phyloP scores from a whole-genome alignment of 2,113 vertebrate species.

The Spheniscus mendiculus region DNA sequence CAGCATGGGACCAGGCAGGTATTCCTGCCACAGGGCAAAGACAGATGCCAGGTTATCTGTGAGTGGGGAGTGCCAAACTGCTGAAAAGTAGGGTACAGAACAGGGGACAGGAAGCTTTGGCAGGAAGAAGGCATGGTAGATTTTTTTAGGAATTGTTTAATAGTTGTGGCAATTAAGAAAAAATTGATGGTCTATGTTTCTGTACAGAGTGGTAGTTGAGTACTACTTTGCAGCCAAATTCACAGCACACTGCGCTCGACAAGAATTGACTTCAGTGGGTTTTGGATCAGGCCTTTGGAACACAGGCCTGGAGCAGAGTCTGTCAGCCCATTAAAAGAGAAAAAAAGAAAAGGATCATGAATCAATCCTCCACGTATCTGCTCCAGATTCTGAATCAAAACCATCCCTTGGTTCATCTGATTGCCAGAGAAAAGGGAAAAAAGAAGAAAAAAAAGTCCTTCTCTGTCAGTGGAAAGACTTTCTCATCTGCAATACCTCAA shows the following conservation, averaged over 20 bases:
- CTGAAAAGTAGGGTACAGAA: constrained; percentile 1
- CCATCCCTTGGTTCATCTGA: constrained; percentile 26
- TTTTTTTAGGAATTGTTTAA: neutral
- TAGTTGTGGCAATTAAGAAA: constrained; percentile 4
- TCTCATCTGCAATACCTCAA: constrained; percentile 14
- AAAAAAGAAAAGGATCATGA: constrained; percentile 46
- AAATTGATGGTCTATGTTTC: neutral
- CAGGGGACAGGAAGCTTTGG: neutral
- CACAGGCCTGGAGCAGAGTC: constrained; percentile 47
- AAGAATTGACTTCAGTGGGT: constrained; percentile 25
- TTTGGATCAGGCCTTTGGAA: constrained; percentile 61
- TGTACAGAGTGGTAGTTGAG: neutral
- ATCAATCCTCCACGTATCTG: constrained; percentile 57
- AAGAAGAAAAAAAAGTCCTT: neutral
- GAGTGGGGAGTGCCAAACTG: neutral
- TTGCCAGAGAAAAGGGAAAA: constrained; percentile 36
- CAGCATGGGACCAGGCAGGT: neutral
- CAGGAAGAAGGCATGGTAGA: neutral
- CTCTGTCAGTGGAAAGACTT: constrained; percentile 11
- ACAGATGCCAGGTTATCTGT: neutral
- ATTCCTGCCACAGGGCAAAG: neutral
- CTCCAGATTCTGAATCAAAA: constrained; percentile 69
- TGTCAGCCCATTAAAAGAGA: constrained; percentile 53
- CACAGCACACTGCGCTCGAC: neutral
- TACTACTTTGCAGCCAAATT: constrained; percentile 33